Base-by-base conservation (phyloP, 2,113 vertebrate species). In the Dolichallabes microphthalmus region DNA sequence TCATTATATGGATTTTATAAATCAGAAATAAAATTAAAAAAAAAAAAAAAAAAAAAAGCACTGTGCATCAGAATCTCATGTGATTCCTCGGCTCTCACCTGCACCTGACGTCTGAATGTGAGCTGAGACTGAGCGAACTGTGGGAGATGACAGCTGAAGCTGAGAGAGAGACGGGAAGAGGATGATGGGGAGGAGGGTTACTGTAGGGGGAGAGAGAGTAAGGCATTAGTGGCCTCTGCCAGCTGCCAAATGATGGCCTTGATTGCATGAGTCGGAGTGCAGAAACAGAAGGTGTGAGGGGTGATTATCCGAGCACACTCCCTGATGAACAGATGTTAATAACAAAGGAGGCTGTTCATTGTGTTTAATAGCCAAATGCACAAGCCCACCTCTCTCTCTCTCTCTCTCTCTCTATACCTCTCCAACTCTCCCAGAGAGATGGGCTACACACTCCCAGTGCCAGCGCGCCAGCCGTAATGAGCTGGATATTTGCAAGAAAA, bases 171-270 rank as follows among this genome's bases (percentile, higher is more conserved):
- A 45, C 45, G 39, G 88, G 87, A 63, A 88, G 90, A 79, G 77
- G 81, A 68, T 84, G 52, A 78, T 61, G 80, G 57, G 86, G 60
- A 90, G 92, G 89, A 90, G 92, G 89, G 90, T 45, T 89, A 90
- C 85, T 90, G 92, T 91, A 93, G 93, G 89, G 92, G 92, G 92
- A 91, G 89, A 90, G 75, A 92, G 87, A 92, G 92, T 86, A 92
- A 95, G 92, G 95, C 94, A 96, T 96, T 95, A 96, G 95, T 96
- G 95, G 94, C 93, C 94, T 93, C 95, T 95, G 95, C 96, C 96
- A 96, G 95, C 95, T 95, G 96, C 94, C 95, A 95, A 96, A 96
- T 96, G 95, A 96, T 95, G 94, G 94, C 94, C 94, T 95, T 96
- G 95, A 96, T 96, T 95, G 95, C 95, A 94, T 95, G 95, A 93